Evolutionary conservation across 2,888 invertebrate genomes (phyloP).

Genomic region (Tinea trinotella): DNA sequence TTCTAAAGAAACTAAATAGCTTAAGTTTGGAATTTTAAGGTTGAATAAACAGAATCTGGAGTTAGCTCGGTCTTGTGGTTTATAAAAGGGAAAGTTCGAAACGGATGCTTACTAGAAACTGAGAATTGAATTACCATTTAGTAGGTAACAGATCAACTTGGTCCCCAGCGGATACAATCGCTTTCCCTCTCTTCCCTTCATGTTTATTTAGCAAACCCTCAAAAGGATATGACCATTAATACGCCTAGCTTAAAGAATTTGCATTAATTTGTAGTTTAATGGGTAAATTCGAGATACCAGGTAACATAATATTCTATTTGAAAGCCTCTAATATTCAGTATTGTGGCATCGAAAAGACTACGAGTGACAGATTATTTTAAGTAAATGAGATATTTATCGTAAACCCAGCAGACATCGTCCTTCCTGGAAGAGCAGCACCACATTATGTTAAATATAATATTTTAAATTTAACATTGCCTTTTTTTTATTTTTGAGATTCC

Average conservation of each 20-base stretch:
- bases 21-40: background rate
- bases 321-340: background rate
- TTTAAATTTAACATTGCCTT: no score
- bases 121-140: conserved; percentile 55
- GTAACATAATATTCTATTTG: conserved; percentile 14
- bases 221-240: conserved; percentile 48
- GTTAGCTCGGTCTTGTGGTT: conserved; percentile 8
- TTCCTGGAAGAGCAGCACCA: no score
- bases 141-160: conserved; percentile 49
- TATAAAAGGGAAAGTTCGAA: conserved; percentile 33
- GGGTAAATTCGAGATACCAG: conserved; percentile 2
- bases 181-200: conserved; percentile 38
- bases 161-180: conserved; percentile 41
- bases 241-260: conserved; percentile 50
- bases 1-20: conserved; percentile 1
- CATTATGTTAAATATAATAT: no score
- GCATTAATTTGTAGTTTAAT: conserved; percentile 40
- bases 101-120: conserved; percentile 35
- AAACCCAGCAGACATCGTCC: no score
- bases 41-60: conserved; percentile 1
- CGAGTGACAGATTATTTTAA: background rate
- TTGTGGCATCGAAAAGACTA: background rate
- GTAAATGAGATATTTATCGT: no score
- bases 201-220: conserved; percentile 62
- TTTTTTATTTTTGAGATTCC: no score